phyloP scores from a whole-genome alignment of 2,797 vertebrate genomes.

The Myotis daubentonii region DNA sequence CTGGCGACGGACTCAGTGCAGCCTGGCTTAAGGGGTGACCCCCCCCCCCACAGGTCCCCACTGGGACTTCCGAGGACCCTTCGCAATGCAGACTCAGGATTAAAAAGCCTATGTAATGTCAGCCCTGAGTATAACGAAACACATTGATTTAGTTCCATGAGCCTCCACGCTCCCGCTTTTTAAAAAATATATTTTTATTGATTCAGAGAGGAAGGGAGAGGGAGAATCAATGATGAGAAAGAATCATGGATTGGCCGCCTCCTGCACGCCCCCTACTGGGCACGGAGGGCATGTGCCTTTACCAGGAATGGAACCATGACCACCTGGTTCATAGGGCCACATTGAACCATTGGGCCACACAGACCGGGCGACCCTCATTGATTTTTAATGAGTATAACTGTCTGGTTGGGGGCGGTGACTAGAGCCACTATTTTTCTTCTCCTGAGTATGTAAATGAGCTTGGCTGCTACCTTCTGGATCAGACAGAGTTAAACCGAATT shows the following conservation, averaged over 20 bases:
- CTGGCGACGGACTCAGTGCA: not conserved
- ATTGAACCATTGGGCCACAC: too few species aligned
- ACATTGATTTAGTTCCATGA: not conserved
- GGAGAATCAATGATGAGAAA: too few species aligned
- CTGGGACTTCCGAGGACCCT: constrained; percentile 37
- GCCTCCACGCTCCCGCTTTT: not conserved
- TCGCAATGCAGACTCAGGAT: constrained; percentile 43
- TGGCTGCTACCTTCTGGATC: not conserved
- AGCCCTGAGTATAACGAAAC: not conserved
- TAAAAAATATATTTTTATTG: too few species aligned
- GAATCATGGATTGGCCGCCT: too few species aligned
- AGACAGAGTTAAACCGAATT: constrained; percentile 75
- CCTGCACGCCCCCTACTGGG: too few species aligned
- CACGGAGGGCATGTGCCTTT: too few species aligned
- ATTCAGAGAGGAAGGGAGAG: too few species aligned
- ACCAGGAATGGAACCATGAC: too few species aligned
- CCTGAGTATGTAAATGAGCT: not conserved
- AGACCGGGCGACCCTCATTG: constrained; percentile 51
- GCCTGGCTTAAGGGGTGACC: not conserved
- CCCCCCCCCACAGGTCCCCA: not conserved
- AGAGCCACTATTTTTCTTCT: constrained; percentile 11
- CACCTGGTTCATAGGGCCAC: not conserved
- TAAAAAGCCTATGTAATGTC: constrained; percentile 37
- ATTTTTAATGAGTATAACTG: constrained; percentile 79
- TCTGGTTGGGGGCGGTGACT: constrained; percentile 32